Percentiles rank a stretch among this genome's conserved stretches.
Conservation (phyloP, 2,888 invertebrate genomes). For the Linnaemya tessellans region DNA sequence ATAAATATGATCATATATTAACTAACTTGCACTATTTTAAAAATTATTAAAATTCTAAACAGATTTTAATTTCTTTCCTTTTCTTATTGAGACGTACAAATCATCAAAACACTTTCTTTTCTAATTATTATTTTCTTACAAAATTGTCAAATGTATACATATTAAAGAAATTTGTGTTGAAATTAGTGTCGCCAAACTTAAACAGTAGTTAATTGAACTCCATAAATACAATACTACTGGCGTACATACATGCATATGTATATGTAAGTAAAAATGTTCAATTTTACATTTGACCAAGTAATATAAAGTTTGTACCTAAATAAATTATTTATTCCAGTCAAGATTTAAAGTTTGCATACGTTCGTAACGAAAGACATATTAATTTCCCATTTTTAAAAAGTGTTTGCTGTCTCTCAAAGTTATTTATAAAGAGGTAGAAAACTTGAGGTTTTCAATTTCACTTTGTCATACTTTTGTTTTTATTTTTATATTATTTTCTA, state of each 20-base stretch:
- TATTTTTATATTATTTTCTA: conserved; percentile 44
- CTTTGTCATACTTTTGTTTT: conserved; percentile 50
- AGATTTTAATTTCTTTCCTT: no score
- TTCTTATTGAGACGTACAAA: no score
- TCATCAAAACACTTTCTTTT: no score
- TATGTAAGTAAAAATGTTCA: conserved; percentile 1
- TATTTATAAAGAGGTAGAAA: conserved; percentile 24
- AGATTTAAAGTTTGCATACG: conserved; percentile 48
- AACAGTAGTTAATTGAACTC: neutral
- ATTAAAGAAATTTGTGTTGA: no score
- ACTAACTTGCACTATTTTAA: no score
- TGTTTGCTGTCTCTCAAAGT: conserved; percentile 22
- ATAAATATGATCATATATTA: no score
- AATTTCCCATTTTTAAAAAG: neutral
- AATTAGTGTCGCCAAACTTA: conserved; percentile 1
- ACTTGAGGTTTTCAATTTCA: conserved; percentile 58
- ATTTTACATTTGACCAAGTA: neutral
- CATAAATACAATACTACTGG: neutral
- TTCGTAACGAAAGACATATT: conserved; percentile 13
- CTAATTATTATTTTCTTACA: no score
- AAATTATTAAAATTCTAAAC: no score
- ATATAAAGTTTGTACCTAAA: conserved; percentile 7
- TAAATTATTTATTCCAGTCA: conserved; percentile 67
- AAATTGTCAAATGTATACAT: no score
- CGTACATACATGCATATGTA: neutral